Conservation (phyloP, 1,140 invertebrate genomes). For the Polypedilum pembai region DNA sequence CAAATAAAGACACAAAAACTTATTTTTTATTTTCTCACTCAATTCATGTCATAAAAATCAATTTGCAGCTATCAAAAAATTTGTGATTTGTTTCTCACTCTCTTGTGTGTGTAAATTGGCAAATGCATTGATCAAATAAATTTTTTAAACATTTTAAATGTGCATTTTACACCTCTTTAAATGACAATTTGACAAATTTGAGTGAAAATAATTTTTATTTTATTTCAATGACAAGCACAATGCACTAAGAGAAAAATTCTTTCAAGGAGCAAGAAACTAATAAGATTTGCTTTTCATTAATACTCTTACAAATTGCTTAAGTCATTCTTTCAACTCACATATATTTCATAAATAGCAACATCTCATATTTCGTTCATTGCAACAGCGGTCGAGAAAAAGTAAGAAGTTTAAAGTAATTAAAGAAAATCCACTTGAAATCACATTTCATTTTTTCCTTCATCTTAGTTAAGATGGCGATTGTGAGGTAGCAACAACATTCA, state of each 20-base stretch:
- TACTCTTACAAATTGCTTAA: not conserved
- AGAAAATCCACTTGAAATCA: not conserved
- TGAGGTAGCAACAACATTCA: not conserved
- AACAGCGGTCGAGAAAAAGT: not conserved
- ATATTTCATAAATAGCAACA: not conserved
- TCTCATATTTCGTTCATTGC: not conserved
- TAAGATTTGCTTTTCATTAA: not conserved
- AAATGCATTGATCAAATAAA: conserved; percentile 5
- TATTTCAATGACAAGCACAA: not conserved
- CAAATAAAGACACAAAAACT: too few species aligned
- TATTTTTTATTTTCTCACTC: too few species aligned
- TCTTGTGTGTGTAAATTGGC: not conserved
- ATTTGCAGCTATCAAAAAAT: not conserved
- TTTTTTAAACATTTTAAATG: not conserved
- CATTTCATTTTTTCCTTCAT: conserved; percentile 15
- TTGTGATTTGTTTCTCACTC: not conserved
- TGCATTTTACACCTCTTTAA: not conserved
- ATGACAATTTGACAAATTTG: not conserved
- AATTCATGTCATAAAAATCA: not conserved
- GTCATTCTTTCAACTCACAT: not conserved
- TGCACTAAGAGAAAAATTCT: not conserved
- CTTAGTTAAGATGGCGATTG: not conserved
- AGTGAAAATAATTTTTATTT: not conserved
- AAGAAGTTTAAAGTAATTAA: conserved; percentile 23
- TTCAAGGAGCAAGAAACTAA: not conserved